These are phyloP conservation scores for Rhynchopsitta pachyrhyncha DNA, from an alignment of 2,113 vertebrate species.

Conservation along the genomic window DNA sequence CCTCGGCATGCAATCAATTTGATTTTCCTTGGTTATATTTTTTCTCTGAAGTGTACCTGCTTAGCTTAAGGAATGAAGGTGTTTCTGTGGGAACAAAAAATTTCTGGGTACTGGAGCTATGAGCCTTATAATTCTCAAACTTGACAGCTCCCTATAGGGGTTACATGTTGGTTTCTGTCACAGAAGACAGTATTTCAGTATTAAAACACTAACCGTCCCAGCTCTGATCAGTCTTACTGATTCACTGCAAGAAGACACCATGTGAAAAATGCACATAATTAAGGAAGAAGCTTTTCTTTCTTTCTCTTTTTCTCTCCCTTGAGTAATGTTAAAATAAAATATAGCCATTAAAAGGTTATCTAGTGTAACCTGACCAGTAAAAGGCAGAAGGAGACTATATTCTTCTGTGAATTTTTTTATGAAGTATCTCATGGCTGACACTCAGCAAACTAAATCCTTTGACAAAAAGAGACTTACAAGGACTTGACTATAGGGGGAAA, in stretches of 20 bases:
- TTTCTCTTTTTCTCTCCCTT: neutral
- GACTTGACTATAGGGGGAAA: constrained; percentile 63
- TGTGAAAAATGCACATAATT: constrained; percentile 54
- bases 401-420: constrained; percentile 72
- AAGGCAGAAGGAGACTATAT: constrained; percentile 60
- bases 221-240: constrained; percentile 30
- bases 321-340: constrained; percentile 59
- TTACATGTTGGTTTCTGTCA: constrained; percentile 1
- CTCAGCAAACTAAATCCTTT: constrained; percentile 77
- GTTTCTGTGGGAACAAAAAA: neutral
- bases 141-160: neutral
- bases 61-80: neutral
- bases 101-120: neutral
- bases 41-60: neutral
- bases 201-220: neutral
- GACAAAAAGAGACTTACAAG: constrained; percentile 78
- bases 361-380: constrained; percentile 56
- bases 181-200: constrained; percentile 8
- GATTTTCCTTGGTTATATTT: constrained; percentile 25
- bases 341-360: constrained; percentile 73
- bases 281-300: constrained; percentile 32
- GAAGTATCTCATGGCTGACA: constrained; percentile 72
- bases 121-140: neutral
- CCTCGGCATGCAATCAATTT: neutral
- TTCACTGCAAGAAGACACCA: constrained; percentile 29